Percentiles rank a stretch among this genome's conserved stretches.
Evolutionary conservation across 2,888 invertebrate species (phyloP).

Genomic region (Thumatha senex): DNA sequence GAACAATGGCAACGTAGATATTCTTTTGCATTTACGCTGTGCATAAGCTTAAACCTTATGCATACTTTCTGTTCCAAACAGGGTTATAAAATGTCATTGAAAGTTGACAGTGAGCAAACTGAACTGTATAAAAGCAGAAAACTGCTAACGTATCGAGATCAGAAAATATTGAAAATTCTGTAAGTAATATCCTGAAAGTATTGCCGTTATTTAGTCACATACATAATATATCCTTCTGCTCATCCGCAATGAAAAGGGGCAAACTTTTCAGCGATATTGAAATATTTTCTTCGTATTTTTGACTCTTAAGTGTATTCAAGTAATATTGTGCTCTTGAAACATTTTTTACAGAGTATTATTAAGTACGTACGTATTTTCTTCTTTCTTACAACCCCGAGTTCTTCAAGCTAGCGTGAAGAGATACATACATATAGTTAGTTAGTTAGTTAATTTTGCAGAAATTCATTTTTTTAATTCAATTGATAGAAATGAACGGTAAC

Average conservation of each 20-base stretch:
- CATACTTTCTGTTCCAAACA: background rate
- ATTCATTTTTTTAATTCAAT: no score
- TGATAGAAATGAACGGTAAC: no score
- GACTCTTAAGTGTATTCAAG: background rate
- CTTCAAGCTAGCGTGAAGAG: no score
- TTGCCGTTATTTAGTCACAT: slow-evolving; percentile 19
- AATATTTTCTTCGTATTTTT: slow-evolving; percentile 22
- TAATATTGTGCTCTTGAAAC: background rate
- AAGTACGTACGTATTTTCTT: no score
- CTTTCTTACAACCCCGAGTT: no score
- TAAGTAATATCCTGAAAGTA: slow-evolving; percentile 11
- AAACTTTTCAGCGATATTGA: slow-evolving; percentile 31
- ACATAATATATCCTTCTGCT: slow-evolving; percentile 21
- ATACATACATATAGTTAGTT: no score
- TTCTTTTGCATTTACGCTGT: background rate
- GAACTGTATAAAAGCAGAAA: slow-evolving; percentile 7
- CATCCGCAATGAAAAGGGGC: slow-evolving; percentile 17
- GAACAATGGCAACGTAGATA: background rate
- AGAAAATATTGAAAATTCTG: slow-evolving; percentile 20
- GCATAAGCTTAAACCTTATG: slow-evolving; percentile 2
- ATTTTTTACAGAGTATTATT: background rate
- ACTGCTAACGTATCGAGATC: slow-evolving; percentile 19
- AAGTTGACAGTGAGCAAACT: slow-evolving; percentile 11
- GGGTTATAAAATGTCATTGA: slow-evolving; percentile 26
- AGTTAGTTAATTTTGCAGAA: no score